phyloP scores from a whole-genome alignment of 2,888 invertebrate species.

The Drosophila villosipedis region DNA sequence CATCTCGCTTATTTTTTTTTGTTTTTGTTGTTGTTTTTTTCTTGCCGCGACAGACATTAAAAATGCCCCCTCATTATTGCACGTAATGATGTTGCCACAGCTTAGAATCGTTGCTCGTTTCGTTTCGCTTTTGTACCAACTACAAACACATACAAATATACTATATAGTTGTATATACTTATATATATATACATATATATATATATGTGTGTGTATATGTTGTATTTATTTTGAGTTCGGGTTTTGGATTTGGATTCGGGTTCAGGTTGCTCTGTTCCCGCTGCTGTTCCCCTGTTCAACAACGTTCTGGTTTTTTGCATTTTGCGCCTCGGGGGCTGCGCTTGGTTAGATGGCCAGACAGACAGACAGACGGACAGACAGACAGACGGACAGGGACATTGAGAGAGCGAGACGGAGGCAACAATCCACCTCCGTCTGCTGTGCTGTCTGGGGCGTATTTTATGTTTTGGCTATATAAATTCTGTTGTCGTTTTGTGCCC shows the following conservation, averaged over 20 bases:
- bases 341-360: conserved; percentile 41
- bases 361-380: neutral
- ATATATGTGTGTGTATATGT: neutral
- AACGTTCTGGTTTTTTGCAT: conserved; percentile 72
- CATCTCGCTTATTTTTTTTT: conserved; percentile 24
- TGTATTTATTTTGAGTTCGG: conserved; percentile 31
- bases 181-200: neutral
- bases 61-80: conserved; percentile 66
- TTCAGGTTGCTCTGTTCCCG: conserved; percentile 53
- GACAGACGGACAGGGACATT: conserved; percentile 5
- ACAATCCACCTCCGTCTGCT: conserved; percentile 27
- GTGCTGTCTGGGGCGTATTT: conserved; percentile 49
- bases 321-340: conserved; percentile 62
- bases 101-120: conserved; percentile 68
- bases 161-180: neutral
- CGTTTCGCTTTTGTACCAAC: conserved; percentile 41
- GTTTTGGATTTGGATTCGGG: conserved; percentile 45
- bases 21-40: neutral
- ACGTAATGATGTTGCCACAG: conserved; percentile 77
- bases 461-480: conserved; percentile 71
- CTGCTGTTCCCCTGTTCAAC: conserved; percentile 75
- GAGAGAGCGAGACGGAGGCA: neutral
- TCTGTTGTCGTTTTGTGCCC: conserved; percentile 49
- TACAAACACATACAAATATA: conserved; percentile 5
- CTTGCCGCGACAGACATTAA: conserved; percentile 51